Percentiles rank a stretch among this genome's conserved stretches.
Conservation (phyloP, 2,888 invertebrate genomes). For the Alentia gelatinosa region DNA sequence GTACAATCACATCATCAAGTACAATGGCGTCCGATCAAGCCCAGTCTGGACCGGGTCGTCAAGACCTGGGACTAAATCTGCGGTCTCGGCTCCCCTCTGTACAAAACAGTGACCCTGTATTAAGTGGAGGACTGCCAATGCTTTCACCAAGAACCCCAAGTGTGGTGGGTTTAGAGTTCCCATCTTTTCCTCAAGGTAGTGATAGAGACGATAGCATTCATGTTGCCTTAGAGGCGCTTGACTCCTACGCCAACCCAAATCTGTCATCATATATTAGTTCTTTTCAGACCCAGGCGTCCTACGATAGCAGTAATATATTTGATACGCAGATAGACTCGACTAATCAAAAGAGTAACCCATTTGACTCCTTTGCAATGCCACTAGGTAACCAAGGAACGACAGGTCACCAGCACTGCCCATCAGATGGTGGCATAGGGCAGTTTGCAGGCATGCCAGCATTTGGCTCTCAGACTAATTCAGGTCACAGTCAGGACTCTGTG, state of each 20-base stretch:
- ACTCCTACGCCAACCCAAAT: slow-evolving; percentile 53
- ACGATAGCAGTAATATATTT: neutral
- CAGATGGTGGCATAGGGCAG: neutral
- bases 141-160: slow-evolving; percentile 59
- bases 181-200: neutral
- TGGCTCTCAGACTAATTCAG: neutral
- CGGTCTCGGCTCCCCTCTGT: slow-evolving; percentile 42
- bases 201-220: slow-evolving; percentile 1
- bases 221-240: slow-evolving; percentile 55
- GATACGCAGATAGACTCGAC: neutral
- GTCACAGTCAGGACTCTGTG: neutral
- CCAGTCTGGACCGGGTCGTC: neutral
- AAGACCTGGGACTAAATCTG: neutral
- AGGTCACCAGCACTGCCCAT: neutral
- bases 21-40: neutral
- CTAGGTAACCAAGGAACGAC: neutral
- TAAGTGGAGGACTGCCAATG: slow-evolving; percentile 37
- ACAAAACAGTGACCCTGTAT: neutral
- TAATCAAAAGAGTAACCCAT: neutral
- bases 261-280: neutral
- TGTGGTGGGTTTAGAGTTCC: slow-evolving; percentile 30
- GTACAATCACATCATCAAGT: neutral
- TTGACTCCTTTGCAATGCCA: neutral
- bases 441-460: neutral
- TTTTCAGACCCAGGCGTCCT: neutral